phyloP scores from a whole-genome alignment of 2,888 invertebrate genomes.

The Cerastis leucographa region DNA sequence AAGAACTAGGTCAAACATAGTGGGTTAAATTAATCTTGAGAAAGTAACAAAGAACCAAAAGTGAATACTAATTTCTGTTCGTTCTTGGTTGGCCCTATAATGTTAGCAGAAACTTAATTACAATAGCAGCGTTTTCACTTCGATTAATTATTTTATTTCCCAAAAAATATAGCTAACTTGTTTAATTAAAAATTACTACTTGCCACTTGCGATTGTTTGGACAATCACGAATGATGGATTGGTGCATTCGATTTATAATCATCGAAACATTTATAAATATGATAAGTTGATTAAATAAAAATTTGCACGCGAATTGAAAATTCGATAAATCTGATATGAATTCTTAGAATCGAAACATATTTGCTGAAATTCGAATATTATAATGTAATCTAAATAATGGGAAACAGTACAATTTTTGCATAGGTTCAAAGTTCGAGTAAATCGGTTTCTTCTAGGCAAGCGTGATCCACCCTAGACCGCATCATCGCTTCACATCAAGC shows the following conservation, averaged over 20 bases:
- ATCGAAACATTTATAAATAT: slow-evolving; percentile 6
- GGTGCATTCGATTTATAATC: slow-evolving; percentile 10
- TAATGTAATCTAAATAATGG: background rate
- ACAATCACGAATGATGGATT: background rate
- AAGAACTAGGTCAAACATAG: slow-evolving; percentile 40
- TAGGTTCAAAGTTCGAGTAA: too few relatives aligned
- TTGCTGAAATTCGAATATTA: background rate
- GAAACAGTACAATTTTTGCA: background rate
- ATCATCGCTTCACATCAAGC: too few relatives aligned
- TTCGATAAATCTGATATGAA: slow-evolving; percentile 21
- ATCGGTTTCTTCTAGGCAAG: too few relatives aligned
- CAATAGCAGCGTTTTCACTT: slow-evolving; percentile 5
- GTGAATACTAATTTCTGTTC: slow-evolving; percentile 4
- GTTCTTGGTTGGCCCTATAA: background rate
- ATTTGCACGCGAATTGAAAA: slow-evolving; percentile 11
- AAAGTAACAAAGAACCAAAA: slow-evolving; percentile 22
- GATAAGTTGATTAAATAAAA: slow-evolving; percentile 24
- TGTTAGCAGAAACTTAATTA: background rate
- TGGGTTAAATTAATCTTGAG: slow-evolving; percentile 26
- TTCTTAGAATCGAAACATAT: slow-evolving; percentile 2
- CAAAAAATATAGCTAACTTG: background rate
- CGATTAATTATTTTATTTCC: background rate
- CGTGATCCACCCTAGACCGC: too few relatives aligned
- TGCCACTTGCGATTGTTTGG: background rate
- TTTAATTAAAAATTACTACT: background rate